Evolutionary conservation across 2,888 invertebrate genomes (phyloP), one percentile per base, ranked within the genome.

Genomic region (Malachius bipustulatus): DNA sequence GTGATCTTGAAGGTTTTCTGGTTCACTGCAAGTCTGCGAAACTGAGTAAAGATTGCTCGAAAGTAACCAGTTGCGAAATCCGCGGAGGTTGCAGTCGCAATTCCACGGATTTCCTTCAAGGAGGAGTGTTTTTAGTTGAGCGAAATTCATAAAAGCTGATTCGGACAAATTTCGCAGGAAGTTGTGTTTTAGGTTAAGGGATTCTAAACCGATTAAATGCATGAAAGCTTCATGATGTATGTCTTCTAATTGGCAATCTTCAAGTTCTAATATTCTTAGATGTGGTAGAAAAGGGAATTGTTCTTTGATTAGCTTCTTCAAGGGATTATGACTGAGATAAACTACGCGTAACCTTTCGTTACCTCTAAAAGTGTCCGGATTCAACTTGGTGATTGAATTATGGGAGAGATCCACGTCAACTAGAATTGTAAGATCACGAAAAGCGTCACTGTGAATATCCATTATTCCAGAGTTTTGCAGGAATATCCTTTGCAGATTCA

Each of bases 21-120:
- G 90, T 33, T 77, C 77, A 9, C 73, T 73, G 52, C 85, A 85
- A 32, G 73, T 67, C 46, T 88, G 69, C 27, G 82, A 74, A 43
- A 78, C 74, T 8, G 82, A 80, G 38, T 58, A 54, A 34, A 90
- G 67, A 49, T 83, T 85, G 50, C 77, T 79, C 34, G 75, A 71
- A 34, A 87, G 69, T 56, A 87, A 77, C 87, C 89, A 89, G 47
- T 77, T 77, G 39, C 88, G 75, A 50, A 90, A 84, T 39, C 80
- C 80, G 34, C 87, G 73, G 38, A 91, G 62, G 44, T 81, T 75
- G 60, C 91, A 91, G 59, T 91, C 88, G 59, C 91, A 91, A 52
- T 73, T 73, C 90, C 90, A 91, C 3, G 83, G 87, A 60, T 91
- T 91, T 16, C 82, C 82, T 44, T 85, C 82, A 34, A 90, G 61